These are phyloP conservation scores for Streptopelia turtur DNA, from an alignment of 2,797 vertebrate species.

Conservation along the genomic window DNA sequence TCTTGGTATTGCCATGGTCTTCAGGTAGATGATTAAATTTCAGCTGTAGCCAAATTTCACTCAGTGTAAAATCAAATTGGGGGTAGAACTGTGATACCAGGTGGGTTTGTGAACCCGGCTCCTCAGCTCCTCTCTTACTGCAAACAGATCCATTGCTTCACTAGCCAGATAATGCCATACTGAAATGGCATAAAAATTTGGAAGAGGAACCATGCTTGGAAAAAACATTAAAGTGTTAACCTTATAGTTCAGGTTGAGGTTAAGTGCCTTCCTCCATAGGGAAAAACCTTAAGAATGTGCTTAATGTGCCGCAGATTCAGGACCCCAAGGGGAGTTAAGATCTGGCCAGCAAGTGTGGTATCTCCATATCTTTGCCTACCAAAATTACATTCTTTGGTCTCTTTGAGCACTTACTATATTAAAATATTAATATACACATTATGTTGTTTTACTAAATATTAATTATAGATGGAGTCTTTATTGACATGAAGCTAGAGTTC, in stretches of 20 bases:
- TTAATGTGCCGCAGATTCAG: not conserved
- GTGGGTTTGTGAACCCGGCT: not conserved
- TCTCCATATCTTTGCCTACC: not conserved
- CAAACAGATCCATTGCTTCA: not conserved
- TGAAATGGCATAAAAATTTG: not conserved
- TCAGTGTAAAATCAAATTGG: not conserved
- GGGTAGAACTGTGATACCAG: not conserved
- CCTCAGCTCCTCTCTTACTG: not conserved
- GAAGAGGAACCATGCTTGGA: not conserved
- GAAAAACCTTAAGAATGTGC: not conserved
- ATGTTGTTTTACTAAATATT: not conserved
- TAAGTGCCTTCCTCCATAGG: not conserved
- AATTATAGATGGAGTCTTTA: not conserved
- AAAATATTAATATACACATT: slow-evolving; percentile 13
- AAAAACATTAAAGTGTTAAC: not conserved
- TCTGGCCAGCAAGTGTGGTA: not conserved
- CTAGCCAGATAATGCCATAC: not conserved
- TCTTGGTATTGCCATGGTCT: not conserved
- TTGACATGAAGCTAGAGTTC: not conserved
- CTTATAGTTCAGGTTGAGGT: not conserved
- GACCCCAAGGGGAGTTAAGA: not conserved
- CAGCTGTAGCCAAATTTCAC: not conserved
- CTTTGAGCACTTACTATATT: not conserved
- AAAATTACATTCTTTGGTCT: not conserved
- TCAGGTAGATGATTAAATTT: not conserved